Evolutionary conservation across 2,113 vertebrate genomes (phyloP).

Genomic region (Struthio camelus): DNA sequence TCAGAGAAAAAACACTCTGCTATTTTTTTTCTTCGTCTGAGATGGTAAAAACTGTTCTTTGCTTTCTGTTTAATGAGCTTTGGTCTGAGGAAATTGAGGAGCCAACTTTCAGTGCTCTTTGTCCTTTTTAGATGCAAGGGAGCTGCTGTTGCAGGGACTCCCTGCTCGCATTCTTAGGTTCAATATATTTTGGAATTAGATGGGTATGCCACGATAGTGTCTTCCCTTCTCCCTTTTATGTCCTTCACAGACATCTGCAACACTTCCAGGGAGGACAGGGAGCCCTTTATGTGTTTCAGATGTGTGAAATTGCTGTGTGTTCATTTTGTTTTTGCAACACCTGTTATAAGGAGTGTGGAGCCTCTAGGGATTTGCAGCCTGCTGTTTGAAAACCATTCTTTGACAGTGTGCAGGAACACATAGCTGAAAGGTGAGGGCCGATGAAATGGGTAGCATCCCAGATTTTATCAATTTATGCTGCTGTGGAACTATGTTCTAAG

Average conservation of each 20-base stretch:
- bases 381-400: neutral
- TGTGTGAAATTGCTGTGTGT: neutral
- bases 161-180: neutral
- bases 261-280: neutral
- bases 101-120: neutral
- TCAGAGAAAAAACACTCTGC: neutral
- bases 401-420: accelerated
- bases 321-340: neutral
- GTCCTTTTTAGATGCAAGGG: neutral
- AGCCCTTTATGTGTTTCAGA: neutral
- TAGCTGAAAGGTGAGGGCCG: neutral
- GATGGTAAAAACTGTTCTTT: neutral
- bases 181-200: neutral
- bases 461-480: neutral
- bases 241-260: neutral
- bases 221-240: neutral
- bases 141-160: neutral
- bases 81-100: neutral
- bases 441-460: neutral
- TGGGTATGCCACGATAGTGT: neutral
- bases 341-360: too few species aligned
- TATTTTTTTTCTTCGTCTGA: neutral
- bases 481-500: neutral
- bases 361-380: neutral
- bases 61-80: neutral